These are phyloP conservation scores for Megaptera novaeangliae DNA, from an alignment of 2,113 vertebrate species.

Conservation along the genomic window DNA sequence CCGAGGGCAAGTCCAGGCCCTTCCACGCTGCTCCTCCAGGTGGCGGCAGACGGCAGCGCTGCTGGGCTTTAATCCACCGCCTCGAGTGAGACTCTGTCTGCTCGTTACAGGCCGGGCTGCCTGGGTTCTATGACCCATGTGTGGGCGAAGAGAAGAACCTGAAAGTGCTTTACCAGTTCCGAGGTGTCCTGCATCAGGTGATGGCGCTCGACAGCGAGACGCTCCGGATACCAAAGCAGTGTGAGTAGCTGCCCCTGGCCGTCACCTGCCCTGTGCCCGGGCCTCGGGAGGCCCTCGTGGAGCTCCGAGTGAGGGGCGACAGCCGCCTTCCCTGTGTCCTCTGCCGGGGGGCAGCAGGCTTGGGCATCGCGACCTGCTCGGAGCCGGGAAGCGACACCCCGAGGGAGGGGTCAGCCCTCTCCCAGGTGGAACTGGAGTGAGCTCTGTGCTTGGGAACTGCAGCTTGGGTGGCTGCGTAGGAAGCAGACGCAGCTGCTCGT, in stretches of 20 bases:
- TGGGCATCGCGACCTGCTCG: too few relatives aligned
- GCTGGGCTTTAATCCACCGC: accelerated
- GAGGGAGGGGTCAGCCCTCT: neutral
- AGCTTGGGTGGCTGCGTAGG: accelerated
- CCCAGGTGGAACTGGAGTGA: too few relatives aligned
- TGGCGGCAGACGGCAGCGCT: accelerated
- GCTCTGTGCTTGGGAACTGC: neutral
- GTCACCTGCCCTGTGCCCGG: neutral
- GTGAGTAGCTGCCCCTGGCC: slow-evolving; percentile 80
- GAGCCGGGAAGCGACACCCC: neutral
- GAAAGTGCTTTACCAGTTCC: slow-evolving; percentile 98
- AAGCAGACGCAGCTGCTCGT: neutral
- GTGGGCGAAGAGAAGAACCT: slow-evolving; percentile 97
- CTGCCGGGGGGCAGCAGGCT: accelerated
- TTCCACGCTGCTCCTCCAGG: accelerated
- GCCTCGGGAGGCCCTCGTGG: accelerated
- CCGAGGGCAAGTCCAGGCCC: neutral
- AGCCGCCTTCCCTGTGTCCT: too few relatives aligned
- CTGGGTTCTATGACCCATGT: slow-evolving; percentile 97
- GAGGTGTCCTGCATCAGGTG: slow-evolving; percentile 97
- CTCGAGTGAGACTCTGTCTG: neutral
- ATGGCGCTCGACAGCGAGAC: slow-evolving; percentile 91
- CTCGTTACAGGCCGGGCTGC: slow-evolving; percentile 89
- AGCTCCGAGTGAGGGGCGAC: accelerated
- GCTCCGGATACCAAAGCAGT: slow-evolving; percentile 99